phyloP scores from a whole-genome alignment of 2,888 invertebrate genomes.

The Pyrgus malvae region DNA sequence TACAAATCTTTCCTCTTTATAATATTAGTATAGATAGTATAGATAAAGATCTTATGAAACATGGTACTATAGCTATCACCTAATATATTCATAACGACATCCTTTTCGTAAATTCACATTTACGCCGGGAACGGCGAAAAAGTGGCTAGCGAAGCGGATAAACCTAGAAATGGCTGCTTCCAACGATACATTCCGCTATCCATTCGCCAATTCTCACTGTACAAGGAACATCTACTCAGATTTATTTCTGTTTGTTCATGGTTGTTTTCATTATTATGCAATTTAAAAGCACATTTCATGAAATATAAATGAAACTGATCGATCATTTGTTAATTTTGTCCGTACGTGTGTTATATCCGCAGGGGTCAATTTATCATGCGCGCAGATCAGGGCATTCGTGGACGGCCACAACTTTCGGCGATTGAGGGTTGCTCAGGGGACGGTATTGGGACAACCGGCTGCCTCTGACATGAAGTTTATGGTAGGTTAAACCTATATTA shows the following conservation, averaged over 20 bases:
- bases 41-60: too few species aligned
- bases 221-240: conserved; percentile 5
- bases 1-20: too few species aligned
- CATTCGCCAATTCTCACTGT: conserved; percentile 16
- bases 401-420: conserved; percentile 41
- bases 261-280: conserved; percentile 2
- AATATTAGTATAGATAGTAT: too few species aligned
- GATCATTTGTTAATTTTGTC: conserved; percentile 7
- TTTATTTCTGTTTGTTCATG: background rate
- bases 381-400: conserved; percentile 40
- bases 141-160: conserved; percentile 29
- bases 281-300: conserved; percentile 2
- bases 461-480: conserved; percentile 40
- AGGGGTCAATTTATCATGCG: conserved; percentile 40
- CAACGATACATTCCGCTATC: conserved; percentile 12
- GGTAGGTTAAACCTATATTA: conserved; percentile 30
- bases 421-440: conserved; percentile 36
- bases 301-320: background rate
- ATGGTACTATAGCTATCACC: too few species aligned
- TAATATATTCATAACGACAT: too few species aligned
- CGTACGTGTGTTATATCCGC: conserved; percentile 8
- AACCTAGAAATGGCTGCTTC: conserved; percentile 28
- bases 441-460: conserved; percentile 37
- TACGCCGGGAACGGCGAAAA: too few species aligned
- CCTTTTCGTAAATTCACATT: too few species aligned